Evolutionary conservation across 1,140 invertebrate species (phyloP).

Genomic region (Heliconius hermathena): DNA sequence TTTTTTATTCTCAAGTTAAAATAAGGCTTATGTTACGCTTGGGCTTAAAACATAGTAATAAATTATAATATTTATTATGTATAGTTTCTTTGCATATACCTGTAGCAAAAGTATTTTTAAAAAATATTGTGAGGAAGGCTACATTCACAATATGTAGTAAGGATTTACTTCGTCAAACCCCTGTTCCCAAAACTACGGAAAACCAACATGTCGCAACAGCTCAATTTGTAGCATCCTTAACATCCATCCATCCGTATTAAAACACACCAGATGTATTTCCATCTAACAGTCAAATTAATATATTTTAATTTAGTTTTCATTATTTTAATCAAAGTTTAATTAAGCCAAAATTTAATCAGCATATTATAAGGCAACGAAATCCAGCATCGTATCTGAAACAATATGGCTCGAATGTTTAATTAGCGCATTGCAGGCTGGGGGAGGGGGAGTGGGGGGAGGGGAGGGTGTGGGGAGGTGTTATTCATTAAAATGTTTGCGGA

Average conservation of each 20-base stretch:
- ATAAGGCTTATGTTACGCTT: no score
- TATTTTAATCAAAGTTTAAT: slow-evolving; percentile 43
- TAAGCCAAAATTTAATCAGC: slow-evolving; percentile 57
- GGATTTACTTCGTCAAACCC: background rate
- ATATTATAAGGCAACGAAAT: slow-evolving; percentile 62
- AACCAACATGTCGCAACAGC: background rate
- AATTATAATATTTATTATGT: no score
- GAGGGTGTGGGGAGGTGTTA: slow-evolving; percentile 62
- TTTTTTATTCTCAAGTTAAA: no score
- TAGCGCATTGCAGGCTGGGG: slow-evolving; percentile 68
- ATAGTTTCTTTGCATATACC: no score
- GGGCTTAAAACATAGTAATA: no score
- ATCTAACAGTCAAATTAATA: background rate
- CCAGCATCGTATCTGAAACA: slow-evolving; percentile 72
- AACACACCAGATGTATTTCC: background rate
- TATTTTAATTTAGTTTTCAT: slow-evolving; percentile 30
- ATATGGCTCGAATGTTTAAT: slow-evolving; percentile 79
- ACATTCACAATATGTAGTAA: no score
- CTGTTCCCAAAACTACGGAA: background rate
- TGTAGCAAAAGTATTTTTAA: no score
- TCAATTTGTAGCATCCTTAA: background rate
- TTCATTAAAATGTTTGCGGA: slow-evolving; percentile 80
- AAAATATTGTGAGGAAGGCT: no score
- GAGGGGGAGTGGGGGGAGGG: slow-evolving; percentile 48
- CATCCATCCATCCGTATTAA: background rate